These are phyloP conservation scores for Geodia barretti DNA, from an alignment of 37 sponge, comb jelly and placozoan genomes.

Conservation along the genomic window DNA sequence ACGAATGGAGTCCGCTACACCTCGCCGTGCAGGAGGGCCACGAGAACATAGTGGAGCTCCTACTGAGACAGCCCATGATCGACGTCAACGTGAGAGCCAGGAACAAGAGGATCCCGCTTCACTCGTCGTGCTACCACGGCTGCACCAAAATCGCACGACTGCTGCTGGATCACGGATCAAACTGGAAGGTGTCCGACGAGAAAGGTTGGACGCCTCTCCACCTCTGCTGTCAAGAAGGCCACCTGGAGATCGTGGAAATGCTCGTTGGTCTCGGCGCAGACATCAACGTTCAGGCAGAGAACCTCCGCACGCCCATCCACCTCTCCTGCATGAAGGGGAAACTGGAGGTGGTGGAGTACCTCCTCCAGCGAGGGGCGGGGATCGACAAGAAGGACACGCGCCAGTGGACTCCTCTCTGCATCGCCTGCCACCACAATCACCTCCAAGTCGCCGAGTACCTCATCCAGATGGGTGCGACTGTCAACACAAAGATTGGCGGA, in stretches of 20 bases:
- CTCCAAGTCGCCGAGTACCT: slow-evolving; percentile 37
- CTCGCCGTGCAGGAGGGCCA: slow-evolving; percentile 84
- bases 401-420: slow-evolving; percentile 70
- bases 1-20: slow-evolving; percentile 80
- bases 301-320: slow-evolving; percentile 67
- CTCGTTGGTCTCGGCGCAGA: slow-evolving; percentile 56
- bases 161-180: slow-evolving; percentile 51
- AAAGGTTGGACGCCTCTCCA: slow-evolving; percentile 89
- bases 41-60: slow-evolving; percentile 39
- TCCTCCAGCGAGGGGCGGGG: slow-evolving; percentile 44
- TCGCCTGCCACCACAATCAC: slow-evolving; percentile 73
- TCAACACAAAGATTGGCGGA: slow-evolving; percentile 61
- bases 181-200: slow-evolving; percentile 59
- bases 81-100: slow-evolving; percentile 63
- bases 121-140: slow-evolving; percentile 71
- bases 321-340: slow-evolving; percentile 82
- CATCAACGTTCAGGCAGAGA: slow-evolving; percentile 71
- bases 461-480: slow-evolving; percentile 38
- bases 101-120: slow-evolving; percentile 77
- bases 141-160: slow-evolving; percentile 46
- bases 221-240: slow-evolving; percentile 67
- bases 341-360: slow-evolving; percentile 47
- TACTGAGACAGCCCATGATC: slow-evolving; percentile 28
- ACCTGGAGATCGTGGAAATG: slow-evolving; percentile 57
- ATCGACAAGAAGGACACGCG: slow-evolving; percentile 67